Percentiles rank a stretch among this genome's conserved stretches.
These are phyloP conservation scores for Arenaria interpres DNA, from an alignment of 2,113 vertebrate species.

Conservation along the genomic window DNA sequence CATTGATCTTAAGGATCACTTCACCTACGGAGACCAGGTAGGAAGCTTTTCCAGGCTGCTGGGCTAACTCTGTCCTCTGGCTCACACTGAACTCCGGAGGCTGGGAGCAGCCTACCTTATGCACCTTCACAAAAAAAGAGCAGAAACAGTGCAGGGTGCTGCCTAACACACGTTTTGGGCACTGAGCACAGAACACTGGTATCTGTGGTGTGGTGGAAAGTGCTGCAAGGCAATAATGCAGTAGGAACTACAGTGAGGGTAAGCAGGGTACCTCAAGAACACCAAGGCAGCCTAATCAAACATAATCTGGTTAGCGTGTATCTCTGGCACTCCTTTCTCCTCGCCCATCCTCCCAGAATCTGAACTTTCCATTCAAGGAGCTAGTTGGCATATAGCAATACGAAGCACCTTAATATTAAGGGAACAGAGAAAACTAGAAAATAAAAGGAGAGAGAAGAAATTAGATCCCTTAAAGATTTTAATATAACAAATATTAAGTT, in stretches of 20 bases:
- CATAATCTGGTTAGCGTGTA: rapidly evolving
- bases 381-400: not conserved
- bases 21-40: not conserved
- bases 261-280: not conserved
- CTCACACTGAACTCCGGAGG: rapidly evolving
- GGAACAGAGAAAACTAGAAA: not conserved
- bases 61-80: not conserved
- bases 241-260: not conserved
- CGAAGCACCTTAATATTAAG: not conserved
- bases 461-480: not conserved
- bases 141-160: not conserved
- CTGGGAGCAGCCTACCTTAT: not conserved
- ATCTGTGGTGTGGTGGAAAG: not conserved
- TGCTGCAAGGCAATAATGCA: not conserved
- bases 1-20: not conserved
- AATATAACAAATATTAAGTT: not conserved
- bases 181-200: not conserved
- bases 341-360: not conserved
- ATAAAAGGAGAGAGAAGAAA: not conserved
- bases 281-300: not conserved
- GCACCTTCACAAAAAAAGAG: not conserved
- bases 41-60: not conserved
- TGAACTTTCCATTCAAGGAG: not conserved
- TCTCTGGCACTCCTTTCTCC: not conserved
- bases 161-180: not conserved